phyloP scores from a whole-genome alignment of 2,888 invertebrate genomes.

The Tetranychus piercei region DNA sequence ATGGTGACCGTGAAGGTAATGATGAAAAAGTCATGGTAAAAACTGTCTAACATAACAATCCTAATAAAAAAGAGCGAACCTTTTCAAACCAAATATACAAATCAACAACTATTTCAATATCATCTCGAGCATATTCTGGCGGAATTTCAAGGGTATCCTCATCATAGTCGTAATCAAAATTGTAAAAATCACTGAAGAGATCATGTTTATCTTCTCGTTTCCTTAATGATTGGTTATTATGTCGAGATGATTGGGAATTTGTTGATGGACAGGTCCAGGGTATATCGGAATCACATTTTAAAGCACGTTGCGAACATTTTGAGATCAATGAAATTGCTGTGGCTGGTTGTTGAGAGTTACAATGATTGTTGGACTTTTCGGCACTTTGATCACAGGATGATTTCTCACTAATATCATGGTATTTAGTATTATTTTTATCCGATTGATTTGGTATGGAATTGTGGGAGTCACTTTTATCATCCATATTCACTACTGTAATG shows the following conservation, averaged over 20 bases:
- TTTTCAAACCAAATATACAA: conserved; percentile 12
- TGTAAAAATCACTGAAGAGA: not conserved
- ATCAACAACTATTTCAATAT: conserved; percentile 13
- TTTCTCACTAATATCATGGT: too few species aligned
- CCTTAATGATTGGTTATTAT: not conserved
- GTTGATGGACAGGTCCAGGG: not conserved
- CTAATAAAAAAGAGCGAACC: not conserved
- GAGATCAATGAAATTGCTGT: not conserved
- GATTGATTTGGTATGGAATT: too few species aligned
- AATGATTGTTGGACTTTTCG: not conserved
- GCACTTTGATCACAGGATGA: not conserved
- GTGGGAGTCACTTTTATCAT: too few species aligned
- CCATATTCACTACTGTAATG: too few species aligned
- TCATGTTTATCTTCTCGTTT: not conserved
- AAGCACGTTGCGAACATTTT: not conserved
- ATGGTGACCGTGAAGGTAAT: too few species aligned
- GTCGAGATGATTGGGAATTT: not conserved
- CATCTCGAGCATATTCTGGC: conserved; percentile 8
- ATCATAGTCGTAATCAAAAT: not conserved
- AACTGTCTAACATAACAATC: not conserved
- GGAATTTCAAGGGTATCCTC: not conserved
- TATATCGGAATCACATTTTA: not conserved
- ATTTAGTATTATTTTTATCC: too few species aligned
- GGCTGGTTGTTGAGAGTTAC: not conserved
- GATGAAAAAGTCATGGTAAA: not conserved